These are phyloP conservation scores for Oncorhynchus tshawytscha DNA, from an alignment of 2,113 vertebrate genomes.

Conservation along the genomic window DNA sequence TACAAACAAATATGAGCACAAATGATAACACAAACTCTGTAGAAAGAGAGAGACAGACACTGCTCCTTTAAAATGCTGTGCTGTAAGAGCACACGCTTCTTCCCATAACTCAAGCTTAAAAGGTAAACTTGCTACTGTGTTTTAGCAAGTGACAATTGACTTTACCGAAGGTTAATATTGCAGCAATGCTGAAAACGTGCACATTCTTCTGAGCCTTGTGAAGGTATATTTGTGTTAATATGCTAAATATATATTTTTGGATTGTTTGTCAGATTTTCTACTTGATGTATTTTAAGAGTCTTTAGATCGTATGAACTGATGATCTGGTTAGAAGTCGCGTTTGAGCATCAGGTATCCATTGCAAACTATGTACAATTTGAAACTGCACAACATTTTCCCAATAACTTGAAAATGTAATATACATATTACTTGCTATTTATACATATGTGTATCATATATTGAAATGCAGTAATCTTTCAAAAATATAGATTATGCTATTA, in stretches of 20 bases:
- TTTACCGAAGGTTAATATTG: slow-evolving; percentile 28
- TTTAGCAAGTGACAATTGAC: not conserved
- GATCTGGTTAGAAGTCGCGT: slow-evolving; percentile 7
- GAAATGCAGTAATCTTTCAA: slow-evolving; percentile 2
- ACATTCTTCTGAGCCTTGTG: slow-evolving; percentile 9
- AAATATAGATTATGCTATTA: not conserved
- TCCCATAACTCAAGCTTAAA: not conserved
- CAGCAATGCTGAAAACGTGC: slow-evolving; percentile 19
- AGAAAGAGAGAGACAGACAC: not conserved
- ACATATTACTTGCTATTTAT: not conserved
- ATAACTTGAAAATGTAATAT: not conserved
- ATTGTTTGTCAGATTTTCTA: slow-evolving; percentile 59
- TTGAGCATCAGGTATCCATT: not conserved
- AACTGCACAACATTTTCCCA: slow-evolving; percentile 13
- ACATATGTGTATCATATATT: slow-evolving; percentile 40
- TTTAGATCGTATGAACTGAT: not conserved
- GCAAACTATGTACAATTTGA: slow-evolving; percentile 19
- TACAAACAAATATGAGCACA: not conserved
- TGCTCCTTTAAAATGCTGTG: not conserved
- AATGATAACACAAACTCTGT: not conserved
- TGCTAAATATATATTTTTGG: slow-evolving; percentile 47
- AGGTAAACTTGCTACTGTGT: not conserved
- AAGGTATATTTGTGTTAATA: slow-evolving; percentile 45
- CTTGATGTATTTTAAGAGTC: slow-evolving; percentile 29
- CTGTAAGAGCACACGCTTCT: not conserved